Base-by-base conservation (phyloP, 2,888 invertebrate species). In the Coelopa pilipes region DNA sequence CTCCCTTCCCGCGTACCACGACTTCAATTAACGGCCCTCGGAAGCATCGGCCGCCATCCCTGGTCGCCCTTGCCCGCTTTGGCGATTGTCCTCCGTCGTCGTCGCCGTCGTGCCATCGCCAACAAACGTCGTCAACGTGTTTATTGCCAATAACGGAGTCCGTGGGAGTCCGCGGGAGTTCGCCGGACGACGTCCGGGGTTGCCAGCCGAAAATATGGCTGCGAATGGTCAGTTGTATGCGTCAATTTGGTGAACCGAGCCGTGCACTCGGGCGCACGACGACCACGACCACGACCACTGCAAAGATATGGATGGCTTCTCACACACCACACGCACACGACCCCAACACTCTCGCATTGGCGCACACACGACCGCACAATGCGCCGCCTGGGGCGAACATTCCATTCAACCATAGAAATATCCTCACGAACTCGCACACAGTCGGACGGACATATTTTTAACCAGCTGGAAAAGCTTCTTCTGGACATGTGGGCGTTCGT, bases 211-310 rank as follows among this genome's bases (percentile, higher is more conserved):
- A 34, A 34, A 34, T 34, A 34, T 34, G 34, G 34, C 34, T 59
- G 59, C 19, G 46, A 45, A 34, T 55, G 68, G 68, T 55, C 55
- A 68, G 11, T 46, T 69, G 46, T 59, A 59, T 69, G 69, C 59
- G 69, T 69, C 69, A 69, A 57, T 69, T 45, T 69, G 69, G 69
- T 57, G 45, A 69, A 69, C 69, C 69, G 59, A 57, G 57, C 62
- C 55, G 50, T 72, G 50, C 65, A 57, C 13, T 66, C 15, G 59
- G 59, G 49, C 1, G 17, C 13, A 73, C 46, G 53, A 47, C 17
- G 19, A 63, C 59, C 68, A 66, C 71, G 69, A 12, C 24, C 1
- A 62, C 62, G 15, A 66, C 72, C 66, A 69, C n/a, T n/a, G n/a
- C n/a, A n/a, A n/a, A n/a, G n/a, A n/a, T n/a, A n/a, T n/a, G n/a